Evolutionary conservation across 2,797 vertebrate species (phyloP).

Genomic region (Stomatorhinus walkeri): DNA sequence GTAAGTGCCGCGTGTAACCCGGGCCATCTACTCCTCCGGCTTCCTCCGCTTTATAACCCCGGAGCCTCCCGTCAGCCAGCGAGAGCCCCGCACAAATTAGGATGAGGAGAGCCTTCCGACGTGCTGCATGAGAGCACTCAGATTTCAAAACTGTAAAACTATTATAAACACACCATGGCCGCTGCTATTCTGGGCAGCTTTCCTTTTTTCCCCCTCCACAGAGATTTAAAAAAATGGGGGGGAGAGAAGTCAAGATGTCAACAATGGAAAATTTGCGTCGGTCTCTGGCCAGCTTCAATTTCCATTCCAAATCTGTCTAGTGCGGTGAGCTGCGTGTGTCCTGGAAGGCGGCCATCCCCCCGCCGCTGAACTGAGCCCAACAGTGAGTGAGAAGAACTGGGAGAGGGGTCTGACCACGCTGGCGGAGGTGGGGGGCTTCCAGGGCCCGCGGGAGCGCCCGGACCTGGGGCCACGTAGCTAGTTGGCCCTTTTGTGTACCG

Average conservation of each 20-base stretch:
- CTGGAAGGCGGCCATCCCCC: constrained; percentile 34
- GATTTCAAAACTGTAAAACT: constrained; percentile 22
- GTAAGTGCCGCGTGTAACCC: not conserved
- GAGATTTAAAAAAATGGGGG: not conserved
- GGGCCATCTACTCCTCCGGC: not conserved
- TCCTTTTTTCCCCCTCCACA: not conserved
- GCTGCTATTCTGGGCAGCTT: constrained; percentile 11
- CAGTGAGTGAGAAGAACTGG: constrained; percentile 26
- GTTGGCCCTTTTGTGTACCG: constrained; percentile 27
- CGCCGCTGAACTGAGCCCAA: constrained; percentile 28
- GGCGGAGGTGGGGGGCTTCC: not conserved
- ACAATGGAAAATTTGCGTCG: constrained; percentile 40
- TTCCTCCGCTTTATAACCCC: not conserved
- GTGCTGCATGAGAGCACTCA: not conserved
- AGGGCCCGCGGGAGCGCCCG: constrained; percentile 17
- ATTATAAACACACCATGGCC: constrained; percentile 17
- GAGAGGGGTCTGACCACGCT: not conserved
- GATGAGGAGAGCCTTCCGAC: constrained; percentile 12
- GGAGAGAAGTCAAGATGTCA: constrained; percentile 37
- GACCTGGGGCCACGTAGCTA: constrained; percentile 16
- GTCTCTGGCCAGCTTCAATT: constrained; percentile 25
- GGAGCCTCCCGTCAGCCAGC: not conserved
- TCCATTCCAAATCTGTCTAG: constrained; percentile 30
- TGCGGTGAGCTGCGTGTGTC: constrained; percentile 15
- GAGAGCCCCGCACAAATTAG: constrained; percentile 14